Percentiles rank a stretch among this genome's conserved stretches.
phyloP scores from a whole-genome alignment of 92 coral and sea anemone species.

The Muricea muricata region DNA sequence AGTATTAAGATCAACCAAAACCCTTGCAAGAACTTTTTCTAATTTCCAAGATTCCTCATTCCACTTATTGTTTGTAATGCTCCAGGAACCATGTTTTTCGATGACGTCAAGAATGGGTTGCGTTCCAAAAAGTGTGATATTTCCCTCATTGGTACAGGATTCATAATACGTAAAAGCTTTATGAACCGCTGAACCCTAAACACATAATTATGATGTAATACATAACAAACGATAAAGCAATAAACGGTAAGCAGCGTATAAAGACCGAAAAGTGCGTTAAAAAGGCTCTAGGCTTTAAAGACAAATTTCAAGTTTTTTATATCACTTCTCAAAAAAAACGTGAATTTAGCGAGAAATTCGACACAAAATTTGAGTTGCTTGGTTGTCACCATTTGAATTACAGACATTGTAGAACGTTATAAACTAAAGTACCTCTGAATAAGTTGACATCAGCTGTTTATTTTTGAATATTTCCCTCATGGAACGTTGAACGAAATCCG shows the following conservation, averaged over 20 bases:
- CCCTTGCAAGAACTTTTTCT: neutral
- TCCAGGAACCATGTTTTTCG: conserved; percentile 73
- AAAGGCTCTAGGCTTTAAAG: too few relatives aligned
- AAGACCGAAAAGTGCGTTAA: too few relatives aligned
- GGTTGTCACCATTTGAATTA: neutral
- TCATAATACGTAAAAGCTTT: neutral
- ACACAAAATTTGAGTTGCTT: too few relatives aligned
- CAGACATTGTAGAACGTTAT: neutral
- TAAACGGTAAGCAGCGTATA: too few relatives aligned
- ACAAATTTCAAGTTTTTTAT: too few relatives aligned
- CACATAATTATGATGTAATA: neutral
- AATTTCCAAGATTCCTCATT: neutral
- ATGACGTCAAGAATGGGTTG: too few relatives aligned
- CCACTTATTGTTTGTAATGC: conserved; percentile 29
- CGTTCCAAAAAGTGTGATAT: conserved; percentile 48
- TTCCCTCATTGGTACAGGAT: neutral
- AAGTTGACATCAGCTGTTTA: neutral
- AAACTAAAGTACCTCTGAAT: neutral
- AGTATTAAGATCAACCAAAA: neutral
- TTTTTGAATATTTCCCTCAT: neutral
- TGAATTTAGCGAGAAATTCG: too few relatives aligned
- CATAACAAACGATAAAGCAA: too few relatives aligned
- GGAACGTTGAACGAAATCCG: neutral
- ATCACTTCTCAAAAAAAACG: neutral
- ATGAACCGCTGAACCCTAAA: neutral